Conservation (phyloP, 2,797 vertebrate genomes). For the Chiloscyllium punctatum region DNA sequence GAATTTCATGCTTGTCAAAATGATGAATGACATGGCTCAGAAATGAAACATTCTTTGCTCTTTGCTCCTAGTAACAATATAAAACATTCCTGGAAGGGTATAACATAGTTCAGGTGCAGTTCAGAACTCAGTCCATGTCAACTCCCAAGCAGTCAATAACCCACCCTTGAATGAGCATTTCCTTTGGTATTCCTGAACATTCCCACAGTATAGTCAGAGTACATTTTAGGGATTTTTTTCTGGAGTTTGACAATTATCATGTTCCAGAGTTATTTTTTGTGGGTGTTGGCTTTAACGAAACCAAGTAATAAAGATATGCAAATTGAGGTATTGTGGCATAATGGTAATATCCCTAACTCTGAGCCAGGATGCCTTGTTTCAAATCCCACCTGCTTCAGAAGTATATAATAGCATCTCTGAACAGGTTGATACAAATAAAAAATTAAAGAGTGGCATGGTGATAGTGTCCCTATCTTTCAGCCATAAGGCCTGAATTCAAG, state of each 20-base stretch:
- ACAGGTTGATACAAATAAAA: no score
- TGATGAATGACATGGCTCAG: conserved; percentile 18
- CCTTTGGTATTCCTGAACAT: neutral
- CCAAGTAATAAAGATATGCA: neutral
- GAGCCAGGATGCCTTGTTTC: no score
- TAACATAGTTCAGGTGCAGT: neutral
- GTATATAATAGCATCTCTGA: no score
- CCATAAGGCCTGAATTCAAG: no score
- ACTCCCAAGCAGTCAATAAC: neutral
- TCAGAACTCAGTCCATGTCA: neutral
- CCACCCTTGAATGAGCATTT: neutral
- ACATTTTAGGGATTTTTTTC: neutral
- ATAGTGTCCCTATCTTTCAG: no score
- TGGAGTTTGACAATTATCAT: neutral
- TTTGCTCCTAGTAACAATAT: neutral
- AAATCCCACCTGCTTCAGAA: no score
- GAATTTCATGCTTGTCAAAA: conserved; percentile 31
- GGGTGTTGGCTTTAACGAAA: neutral
- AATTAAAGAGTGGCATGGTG: no score
- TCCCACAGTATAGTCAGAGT: neutral
- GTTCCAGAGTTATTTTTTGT: neutral
- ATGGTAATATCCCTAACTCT: no score
- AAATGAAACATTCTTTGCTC: conserved; percentile 12
- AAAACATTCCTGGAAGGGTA: neutral
- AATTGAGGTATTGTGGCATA: no score